These are phyloP conservation scores for Alviniconcha strummeri DNA, from an alignment of 2,888 invertebrate genomes.

Conservation along the genomic window DNA sequence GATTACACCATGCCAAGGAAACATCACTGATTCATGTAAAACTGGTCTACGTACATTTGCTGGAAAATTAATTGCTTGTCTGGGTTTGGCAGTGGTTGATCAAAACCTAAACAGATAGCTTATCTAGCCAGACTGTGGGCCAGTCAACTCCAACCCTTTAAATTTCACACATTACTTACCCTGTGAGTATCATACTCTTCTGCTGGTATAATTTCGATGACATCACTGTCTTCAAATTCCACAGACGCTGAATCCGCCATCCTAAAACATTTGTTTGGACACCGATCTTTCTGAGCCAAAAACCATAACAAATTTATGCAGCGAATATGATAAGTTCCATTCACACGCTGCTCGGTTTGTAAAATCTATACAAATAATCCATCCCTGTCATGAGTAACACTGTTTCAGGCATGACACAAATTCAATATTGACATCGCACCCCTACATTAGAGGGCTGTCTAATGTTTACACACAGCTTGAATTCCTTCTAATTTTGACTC, in stretches of 20 bases:
- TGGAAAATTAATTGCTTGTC: too few species aligned
- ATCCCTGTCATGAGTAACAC: background rate
- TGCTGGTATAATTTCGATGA: conserved; percentile 62
- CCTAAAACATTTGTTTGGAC: background rate
- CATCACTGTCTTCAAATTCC: conserved; percentile 50
- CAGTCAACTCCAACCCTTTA: too few species aligned
- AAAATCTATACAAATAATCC: background rate
- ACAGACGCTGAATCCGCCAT: conserved; percentile 26
- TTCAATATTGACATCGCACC: conserved; percentile 4
- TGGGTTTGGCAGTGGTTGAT: too few species aligned
- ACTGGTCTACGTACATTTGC: too few species aligned
- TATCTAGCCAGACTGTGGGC: too few species aligned
- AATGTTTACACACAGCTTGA: conserved; percentile 8
- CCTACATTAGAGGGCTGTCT: background rate
- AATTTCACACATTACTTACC: conserved; percentile 44
- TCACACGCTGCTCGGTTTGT: background rate
- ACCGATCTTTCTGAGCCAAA: conserved; percentile 10
- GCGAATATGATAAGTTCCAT: conserved; percentile 24
- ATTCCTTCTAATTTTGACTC: conserved; percentile 33
- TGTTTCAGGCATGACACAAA: conserved; percentile 20
- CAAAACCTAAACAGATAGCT: too few species aligned
- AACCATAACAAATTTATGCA: conserved; percentile 20
- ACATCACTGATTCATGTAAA: too few species aligned
- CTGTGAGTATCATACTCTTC: conserved; percentile 63
- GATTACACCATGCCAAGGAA: too few species aligned